Conservation (phyloP, 2,113 vertebrate genomes). For the Equus przewalskii region DNA sequence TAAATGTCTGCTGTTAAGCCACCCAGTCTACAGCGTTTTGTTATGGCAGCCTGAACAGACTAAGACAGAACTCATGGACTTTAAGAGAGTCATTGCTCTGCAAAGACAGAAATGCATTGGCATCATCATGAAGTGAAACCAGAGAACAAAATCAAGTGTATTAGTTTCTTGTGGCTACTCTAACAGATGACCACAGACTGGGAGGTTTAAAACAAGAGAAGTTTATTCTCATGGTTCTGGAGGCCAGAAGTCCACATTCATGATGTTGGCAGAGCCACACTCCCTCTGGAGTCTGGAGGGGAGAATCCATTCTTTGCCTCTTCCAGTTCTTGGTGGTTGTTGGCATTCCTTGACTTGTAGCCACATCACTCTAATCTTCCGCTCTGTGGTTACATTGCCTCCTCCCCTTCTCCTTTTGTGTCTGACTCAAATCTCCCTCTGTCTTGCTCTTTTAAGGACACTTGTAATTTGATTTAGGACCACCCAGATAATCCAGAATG, state of each 20-base stretch:
- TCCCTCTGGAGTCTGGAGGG: not conserved
- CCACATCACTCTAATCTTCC: not conserved
- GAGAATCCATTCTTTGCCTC: not conserved
- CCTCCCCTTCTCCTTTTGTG: not conserved
- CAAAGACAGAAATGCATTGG: not conserved
- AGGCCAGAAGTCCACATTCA: not conserved
- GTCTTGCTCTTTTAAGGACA: not conserved
- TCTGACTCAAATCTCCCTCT: not conserved
- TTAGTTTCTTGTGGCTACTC: not conserved
- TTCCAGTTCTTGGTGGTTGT: not conserved
- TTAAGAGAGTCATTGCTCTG: not conserved
- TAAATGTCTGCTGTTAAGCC: not conserved
- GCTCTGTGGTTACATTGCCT: not conserved
- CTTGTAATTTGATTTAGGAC: not conserved
- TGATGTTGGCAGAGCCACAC: not conserved
- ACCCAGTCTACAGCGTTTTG: not conserved
- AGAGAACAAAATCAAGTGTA: not conserved
- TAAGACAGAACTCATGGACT: not conserved
- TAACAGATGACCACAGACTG: constrained; percentile 26
- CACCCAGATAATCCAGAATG: not conserved
- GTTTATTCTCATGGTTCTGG: constrained; percentile 4
- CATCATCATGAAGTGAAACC: not conserved
- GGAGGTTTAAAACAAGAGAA: not conserved
- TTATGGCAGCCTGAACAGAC: not conserved
- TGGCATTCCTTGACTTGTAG: not conserved